Conservation (phyloP, 2,888 invertebrate genomes). For the Heliconius sara region DNA sequence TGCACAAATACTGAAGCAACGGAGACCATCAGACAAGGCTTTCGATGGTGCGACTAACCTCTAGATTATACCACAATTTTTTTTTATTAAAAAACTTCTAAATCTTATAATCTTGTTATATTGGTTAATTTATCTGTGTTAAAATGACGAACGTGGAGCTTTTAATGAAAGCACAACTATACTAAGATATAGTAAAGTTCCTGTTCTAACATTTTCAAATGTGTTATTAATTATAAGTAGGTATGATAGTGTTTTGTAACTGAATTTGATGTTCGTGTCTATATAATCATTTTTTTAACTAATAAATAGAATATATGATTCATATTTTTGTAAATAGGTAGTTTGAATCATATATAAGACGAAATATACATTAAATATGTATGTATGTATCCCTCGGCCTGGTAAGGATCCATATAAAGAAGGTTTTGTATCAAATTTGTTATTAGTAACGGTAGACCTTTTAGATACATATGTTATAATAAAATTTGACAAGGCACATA, state of each 20-base stretch:
- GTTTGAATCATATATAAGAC: too few relatives aligned
- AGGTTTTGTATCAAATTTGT: neutral
- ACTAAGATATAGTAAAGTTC: too few relatives aligned
- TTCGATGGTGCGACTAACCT: conserved; percentile 52
- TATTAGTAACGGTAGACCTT: neutral
- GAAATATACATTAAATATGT: neutral
- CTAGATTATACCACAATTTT: conserved; percentile 11
- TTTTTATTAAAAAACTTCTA: conserved; percentile 14
- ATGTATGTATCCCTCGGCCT: neutral
- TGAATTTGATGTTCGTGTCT: too few relatives aligned
- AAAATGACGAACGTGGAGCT: neutral
- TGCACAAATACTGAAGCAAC: conserved; percentile 63
- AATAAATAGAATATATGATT: too few relatives aligned
- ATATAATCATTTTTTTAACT: too few relatives aligned
- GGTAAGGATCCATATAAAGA: neutral
- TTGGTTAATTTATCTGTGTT: neutral
- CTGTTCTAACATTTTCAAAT: neutral
- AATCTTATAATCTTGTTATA: neutral
- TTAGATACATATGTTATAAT: neutral
- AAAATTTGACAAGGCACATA: neutral
- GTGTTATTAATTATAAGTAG: too few relatives aligned
- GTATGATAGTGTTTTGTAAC: too few relatives aligned
- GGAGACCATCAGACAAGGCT: conserved; percentile 56
- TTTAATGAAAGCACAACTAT: neutral
- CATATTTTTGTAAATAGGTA: too few relatives aligned